Base-by-base conservation (phyloP, 2,888 invertebrate genomes). In the Morinoia aosen region DNA sequence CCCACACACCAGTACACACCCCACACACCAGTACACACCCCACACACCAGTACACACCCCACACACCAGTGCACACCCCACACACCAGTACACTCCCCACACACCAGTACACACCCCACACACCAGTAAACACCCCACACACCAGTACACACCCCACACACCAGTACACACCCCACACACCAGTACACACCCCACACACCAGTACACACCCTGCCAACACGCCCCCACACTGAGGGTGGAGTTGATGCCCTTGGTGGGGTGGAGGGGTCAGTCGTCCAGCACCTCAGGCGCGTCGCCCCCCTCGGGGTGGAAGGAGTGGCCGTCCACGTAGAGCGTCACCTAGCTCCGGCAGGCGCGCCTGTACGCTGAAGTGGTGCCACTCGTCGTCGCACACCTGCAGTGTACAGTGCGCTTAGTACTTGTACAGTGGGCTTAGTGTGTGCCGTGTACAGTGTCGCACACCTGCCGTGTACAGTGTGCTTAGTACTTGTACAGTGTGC, bases 181-280 rank as follows among this genome's bases (percentile, higher is more conserved):
- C 48, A 48, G 48, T 5, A 48, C 48, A 48, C 48, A 48, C 48
- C 48, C 2, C 48, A 40, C 90, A 8, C 95, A 95, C 96, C 97
- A 48, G 48, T 48, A 48, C 48, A 48, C 97, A 98, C 98, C 98
- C 97, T 99, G 99, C 99, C 99, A 99, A 98, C 99, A 99, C 58
- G 99, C 99, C 2, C 99, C 99, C 0, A 99, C 98, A 0, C 98
- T 98, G 91, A 99, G 97, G 12, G 99, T 99, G 16, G 99, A 99
- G 97, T 99, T 99, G 97, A 99, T 98, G 0, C 98, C 99, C 97
- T 99, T 99, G 0, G 99, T 99, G 16, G 99, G 99, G 97, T 99
- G 99, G 91, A 99, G 98, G 0, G 99, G 99, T 99, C 99, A 99
- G 97, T 99, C 99, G 97, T 99, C 99, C 97, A 99, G 99, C 95